Base-by-base conservation (phyloP, 1,140 invertebrate genomes). In the Mamestra configurata region DNA sequence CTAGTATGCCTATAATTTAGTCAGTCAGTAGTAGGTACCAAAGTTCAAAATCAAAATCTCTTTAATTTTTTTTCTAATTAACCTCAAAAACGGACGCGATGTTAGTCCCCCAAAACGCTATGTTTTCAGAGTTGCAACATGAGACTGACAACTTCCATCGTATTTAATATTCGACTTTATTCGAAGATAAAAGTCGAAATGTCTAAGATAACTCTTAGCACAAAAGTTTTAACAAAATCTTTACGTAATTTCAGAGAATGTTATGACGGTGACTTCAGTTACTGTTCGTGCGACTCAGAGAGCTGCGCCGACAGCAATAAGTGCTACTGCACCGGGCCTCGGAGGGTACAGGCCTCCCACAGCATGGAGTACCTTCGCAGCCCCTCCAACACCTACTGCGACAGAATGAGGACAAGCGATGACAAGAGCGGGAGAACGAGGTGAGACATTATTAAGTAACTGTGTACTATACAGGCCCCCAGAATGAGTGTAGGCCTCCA, bases 271-370 rank as follows among this genome's bases (percentile, higher is more conserved):
- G 94, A 95, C 88, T 89, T 94, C 95, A 93, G 96, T 90, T 84
- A 96, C 73, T 97, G 97, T 86, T 96, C 96, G 3, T 98, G 98
- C 89, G 98, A 98, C 86, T 98, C 98, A 0, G 98, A 98, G 86
- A 98, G 97, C 83, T 98, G 98, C 89, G 96, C 97, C 0, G 98
- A 98, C 77, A 98, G 97, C 88, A 98, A 98, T 88, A 98, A 98
- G 89, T 98, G 98, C 88, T 98, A 98, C 88, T 98, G 98, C 90
- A 94, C 96, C 8, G 95, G 95, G 1, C 94, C 93, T 1, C 93
- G 94, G 78, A 79, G 49, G 78, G 92, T 96, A n/a, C 96, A 93
- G 55, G 93, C 89, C 43, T 93, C 96, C 0, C 96, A 95, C 80
- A 97, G 96, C 83, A 89, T 96, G 46, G 96, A 97, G 82, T 96